Evolutionary conservation across 2,797 vertebrate genomes (phyloP), one percentile per base, ranked within the genome.

Genomic region (Myiotriccus ornatus): DNA sequence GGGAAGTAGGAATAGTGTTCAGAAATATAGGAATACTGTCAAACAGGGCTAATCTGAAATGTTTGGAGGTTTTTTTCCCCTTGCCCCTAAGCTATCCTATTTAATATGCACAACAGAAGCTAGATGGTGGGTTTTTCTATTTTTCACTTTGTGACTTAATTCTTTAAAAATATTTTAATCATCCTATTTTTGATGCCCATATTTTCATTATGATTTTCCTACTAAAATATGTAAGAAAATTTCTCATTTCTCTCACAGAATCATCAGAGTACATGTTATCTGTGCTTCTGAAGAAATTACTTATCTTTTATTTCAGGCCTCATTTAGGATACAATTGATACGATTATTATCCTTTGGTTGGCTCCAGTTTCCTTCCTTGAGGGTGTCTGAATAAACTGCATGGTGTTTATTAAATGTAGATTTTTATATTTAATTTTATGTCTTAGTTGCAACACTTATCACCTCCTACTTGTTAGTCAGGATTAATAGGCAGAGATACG

Each of bases 391-490:
- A 80, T 84, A 68, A 89, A 50, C 52, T 75, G 9, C 21, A 15
- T 50, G 22, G 20, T 77, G 41, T 79, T 80, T 93, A 91, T 92
- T 94, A 89, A 89, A 85, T 82, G 32, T 27, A 87, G 35, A 50
- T 78, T 77, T 79, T 80, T 65, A 17, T 78, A 92, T 95, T 87
- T 78, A 37, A 47, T 95, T 94, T 73, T 77, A 30, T 91, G 82
- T 84, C 81, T 90, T 94, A 89, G 79, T 96, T 91, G 56, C 56
- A 78, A 8, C 39, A 86, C 70, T 70, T 93, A 67, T 50, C 87
- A 82, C 53, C 65, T 92, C 14, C 9, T 91, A 84, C 91, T 94
- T 84, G 62, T 96, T 96, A 97, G 82, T 39, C 62, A 56, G 69
- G 87, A 94, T 94, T 95, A 95, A 85, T 96, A 82, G 86, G 53